Evolutionary conservation across 2,888 invertebrate genomes (phyloP), one percentile per base, ranked within the genome.

Genomic region (Hirtodrosophila trivittata): DNA sequence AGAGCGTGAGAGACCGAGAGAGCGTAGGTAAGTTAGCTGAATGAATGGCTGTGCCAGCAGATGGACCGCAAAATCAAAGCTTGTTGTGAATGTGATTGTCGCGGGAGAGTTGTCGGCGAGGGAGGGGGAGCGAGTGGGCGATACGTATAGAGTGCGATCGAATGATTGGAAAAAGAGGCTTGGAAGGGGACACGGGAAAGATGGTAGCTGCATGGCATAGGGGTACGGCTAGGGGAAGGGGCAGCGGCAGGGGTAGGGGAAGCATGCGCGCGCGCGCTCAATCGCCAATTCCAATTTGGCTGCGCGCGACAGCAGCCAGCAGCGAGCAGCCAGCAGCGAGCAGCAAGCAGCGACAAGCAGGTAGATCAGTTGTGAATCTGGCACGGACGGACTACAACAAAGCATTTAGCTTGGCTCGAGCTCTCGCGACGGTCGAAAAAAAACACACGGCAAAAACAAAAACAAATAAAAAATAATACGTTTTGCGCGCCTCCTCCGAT

Each of bases 361-460:
- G 88, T 88, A 90, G 89, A 90, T 90, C 89, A 90, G 90, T 90
- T 89, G 89, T 90, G 89, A 89, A 88, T 89, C 88, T 90, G 88
- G 89, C 82, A 86, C 89, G 86, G 88, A 85, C 81, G 78, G 86
- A 89, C 80, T 54, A 78, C 74, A 82, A 85, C 82, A 82, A 82
- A 82, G 68, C 68, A 83, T 55, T 83, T 83, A 66, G 72, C 78
- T 78, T 73, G 78, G 75, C 73, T 73, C 69, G 43, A 65, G 76
- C 65, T 63, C 60, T 39, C 51, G 62, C 59, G 55, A 66, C 47
- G 42, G 18, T 32, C 46, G 37, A 42, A 64, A 50, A 54, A 25
- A 32, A 47, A 39, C 25, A 51, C 16, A 66, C 43, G 33, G 16
- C 33, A 46, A 42, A 42, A 60, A 52, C 50, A 25, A 21, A 47